These are phyloP conservation scores for Drosophila borealis DNA, from an alignment of 2,888 invertebrate genomes.

Conservation along the genomic window DNA sequence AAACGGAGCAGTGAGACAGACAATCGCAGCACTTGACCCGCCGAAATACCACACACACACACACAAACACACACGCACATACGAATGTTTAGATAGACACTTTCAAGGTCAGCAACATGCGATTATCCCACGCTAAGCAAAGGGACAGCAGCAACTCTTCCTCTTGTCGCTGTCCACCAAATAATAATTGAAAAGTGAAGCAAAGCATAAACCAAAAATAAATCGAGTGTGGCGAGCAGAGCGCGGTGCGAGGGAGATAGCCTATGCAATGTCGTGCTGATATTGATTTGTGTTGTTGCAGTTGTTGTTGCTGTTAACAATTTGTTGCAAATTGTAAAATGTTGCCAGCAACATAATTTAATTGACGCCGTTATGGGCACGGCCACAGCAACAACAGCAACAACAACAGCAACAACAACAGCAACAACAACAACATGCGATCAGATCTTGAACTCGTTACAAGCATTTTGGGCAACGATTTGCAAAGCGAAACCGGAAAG, in stretches of 20 bases:
- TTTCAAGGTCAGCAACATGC: constrained; percentile 47
- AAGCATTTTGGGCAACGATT: constrained; percentile 60
- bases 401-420: constrained; percentile 43
- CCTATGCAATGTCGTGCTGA: constrained; percentile 45
- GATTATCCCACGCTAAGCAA: constrained; percentile 65
- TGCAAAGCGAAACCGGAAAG: constrained; percentile 58
- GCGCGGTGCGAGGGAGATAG: constrained; percentile 16
- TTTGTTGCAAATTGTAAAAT: constrained; percentile 81
- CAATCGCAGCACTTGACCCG: constrained; percentile 61
- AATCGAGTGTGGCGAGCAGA: not conserved
- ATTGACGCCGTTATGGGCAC: constrained; percentile 79
- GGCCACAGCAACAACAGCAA: constrained; percentile 54
- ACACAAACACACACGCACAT: constrained; percentile 19
- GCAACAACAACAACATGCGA: constrained; percentile 47
- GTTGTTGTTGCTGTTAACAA: constrained; percentile 70
- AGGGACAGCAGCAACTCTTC: constrained; percentile 30
- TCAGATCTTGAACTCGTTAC: constrained; percentile 61
- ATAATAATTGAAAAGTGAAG: constrained; percentile 30
- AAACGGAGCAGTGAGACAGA: constrained; percentile 28
- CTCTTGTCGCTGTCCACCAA: constrained; percentile 19
- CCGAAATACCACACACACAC: constrained; percentile 56
- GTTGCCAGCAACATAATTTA: constrained; percentile 81
- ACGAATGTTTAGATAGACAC: constrained; percentile 35
- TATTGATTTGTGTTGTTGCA: constrained; percentile 64
- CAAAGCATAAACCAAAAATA: constrained; percentile 13